Evolutionary conservation across 2,888 invertebrate genomes (phyloP).

Genomic region (Glyphotaelius pellucidus): DNA sequence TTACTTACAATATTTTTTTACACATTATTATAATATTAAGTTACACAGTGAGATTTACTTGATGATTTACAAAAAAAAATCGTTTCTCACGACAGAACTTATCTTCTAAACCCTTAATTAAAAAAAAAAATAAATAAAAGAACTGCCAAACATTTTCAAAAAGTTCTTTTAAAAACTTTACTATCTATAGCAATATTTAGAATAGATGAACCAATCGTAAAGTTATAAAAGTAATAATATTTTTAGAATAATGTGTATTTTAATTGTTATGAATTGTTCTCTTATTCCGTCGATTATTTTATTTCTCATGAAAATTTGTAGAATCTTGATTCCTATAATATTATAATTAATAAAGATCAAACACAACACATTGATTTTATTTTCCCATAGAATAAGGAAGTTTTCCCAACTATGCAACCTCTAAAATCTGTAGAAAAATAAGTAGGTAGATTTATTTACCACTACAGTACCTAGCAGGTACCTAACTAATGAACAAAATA

Average conservation of each 20-base stretch:
- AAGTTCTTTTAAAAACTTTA: constrained; percentile 22
- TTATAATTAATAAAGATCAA: constrained; percentile 2
- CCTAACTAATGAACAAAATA: too few species aligned
- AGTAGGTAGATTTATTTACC: background rate
- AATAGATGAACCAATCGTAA: constrained; percentile 33
- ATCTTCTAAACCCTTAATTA: background rate
- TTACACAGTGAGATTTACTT: background rate
- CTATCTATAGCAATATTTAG: constrained; percentile 57
- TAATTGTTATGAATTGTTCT: constrained; percentile 41
- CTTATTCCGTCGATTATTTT: constrained; percentile 57
- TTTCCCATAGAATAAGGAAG: too few species aligned
- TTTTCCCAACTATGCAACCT: background rate
- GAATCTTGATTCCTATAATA: constrained; percentile 49
- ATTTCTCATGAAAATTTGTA: constrained; percentile 55
- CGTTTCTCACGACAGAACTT: background rate
- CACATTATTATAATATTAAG: background rate
- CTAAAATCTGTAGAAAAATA: background rate
- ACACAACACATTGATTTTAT: background rate
- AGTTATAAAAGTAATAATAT: constrained; percentile 52
- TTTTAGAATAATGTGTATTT: constrained; percentile 42
- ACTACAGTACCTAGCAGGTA: too few species aligned
- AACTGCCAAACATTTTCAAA: background rate
- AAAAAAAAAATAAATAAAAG: background rate
- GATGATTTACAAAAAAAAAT: background rate
- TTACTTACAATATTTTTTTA: background rate